Percentiles rank a stretch among this genome's conserved stretches.
Conservation (phyloP, 2,888 invertebrate genomes). For the Polydrusus tereticollis region DNA sequence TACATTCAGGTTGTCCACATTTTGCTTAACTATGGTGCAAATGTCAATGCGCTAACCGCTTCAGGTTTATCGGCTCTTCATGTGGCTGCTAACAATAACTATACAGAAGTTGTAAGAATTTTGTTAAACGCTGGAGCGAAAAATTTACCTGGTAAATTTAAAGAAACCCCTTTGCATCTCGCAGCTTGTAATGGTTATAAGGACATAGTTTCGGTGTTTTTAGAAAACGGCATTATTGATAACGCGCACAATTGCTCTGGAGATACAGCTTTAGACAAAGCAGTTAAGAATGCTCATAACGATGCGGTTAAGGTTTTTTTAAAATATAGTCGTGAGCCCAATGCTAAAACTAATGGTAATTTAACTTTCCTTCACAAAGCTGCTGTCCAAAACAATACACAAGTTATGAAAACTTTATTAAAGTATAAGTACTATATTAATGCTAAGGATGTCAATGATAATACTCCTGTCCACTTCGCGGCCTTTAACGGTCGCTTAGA, state of each 20-base stretch:
- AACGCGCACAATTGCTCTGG: neutral
- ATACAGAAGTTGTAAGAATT: neutral
- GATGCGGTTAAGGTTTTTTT: neutral
- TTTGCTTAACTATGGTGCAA: constrained; percentile 66
- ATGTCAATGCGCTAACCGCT: constrained; percentile 66
- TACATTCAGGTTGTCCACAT: constrained; percentile 64
- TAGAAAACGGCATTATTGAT: neutral
- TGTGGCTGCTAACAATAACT: neutral
- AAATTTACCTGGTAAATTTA: neutral
- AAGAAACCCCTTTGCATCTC: neutral
- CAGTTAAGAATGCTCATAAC: neutral
- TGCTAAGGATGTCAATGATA: constrained; percentile 52
- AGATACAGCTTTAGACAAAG: neutral
- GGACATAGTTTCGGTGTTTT: neutral
- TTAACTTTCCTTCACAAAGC: neutral
- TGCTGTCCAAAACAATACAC: neutral
- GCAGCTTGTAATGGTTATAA: neutral
- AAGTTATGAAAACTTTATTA: neutral
- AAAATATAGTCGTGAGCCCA: too few relatives aligned
- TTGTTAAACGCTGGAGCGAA: neutral
- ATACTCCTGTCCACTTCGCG: constrained; percentile 42
- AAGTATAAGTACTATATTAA: constrained; percentile 43
- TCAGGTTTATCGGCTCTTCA: constrained; percentile 12
- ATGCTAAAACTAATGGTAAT: too few relatives aligned
- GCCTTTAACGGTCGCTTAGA: neutral